Conservation (phyloP, 2,113 vertebrate species). For the Candoia aspera region DNA sequence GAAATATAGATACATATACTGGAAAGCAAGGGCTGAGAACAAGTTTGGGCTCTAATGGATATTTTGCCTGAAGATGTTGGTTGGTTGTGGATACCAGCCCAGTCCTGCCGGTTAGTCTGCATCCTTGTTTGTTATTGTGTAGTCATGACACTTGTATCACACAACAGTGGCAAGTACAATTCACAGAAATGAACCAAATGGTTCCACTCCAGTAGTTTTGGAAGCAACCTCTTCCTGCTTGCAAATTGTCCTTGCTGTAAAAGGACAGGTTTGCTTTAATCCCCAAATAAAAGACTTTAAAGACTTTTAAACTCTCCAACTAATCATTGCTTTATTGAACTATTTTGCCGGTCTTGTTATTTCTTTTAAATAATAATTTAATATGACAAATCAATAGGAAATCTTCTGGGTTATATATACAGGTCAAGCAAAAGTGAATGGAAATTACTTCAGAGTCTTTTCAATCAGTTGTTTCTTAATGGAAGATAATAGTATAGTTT, state of each 20-base stretch:
- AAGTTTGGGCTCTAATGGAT: neutral
- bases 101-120: neutral
- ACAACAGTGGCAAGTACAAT: neutral
- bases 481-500: constrained; percentile 26
- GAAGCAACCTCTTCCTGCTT: neutral
- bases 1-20: neutral
- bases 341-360: constrained; percentile 65
- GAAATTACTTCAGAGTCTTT: constrained; percentile 56
- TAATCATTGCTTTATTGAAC: constrained; percentile 66
- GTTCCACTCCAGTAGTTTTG: constrained; percentile 19
- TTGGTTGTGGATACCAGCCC: neutral
- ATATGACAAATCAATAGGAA: constrained; percentile 70
- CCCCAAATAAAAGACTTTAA: constrained; percentile 61
- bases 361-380: constrained; percentile 72
- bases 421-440: constrained; percentile 63
- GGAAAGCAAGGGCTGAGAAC: neutral
- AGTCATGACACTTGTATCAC: neutral
- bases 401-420: constrained; percentile 54
- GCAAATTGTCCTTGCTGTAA: neutral
- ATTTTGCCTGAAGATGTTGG: neutral
- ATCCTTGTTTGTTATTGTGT: neutral
- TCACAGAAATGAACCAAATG: constrained; percentile 41
- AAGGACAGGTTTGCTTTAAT: neutral
- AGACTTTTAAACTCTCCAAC: constrained; percentile 57
- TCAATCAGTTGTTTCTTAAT: constrained; percentile 59